Conservation (phyloP, 2,797 vertebrate genomes). For the Meriones psammophilus region DNA sequence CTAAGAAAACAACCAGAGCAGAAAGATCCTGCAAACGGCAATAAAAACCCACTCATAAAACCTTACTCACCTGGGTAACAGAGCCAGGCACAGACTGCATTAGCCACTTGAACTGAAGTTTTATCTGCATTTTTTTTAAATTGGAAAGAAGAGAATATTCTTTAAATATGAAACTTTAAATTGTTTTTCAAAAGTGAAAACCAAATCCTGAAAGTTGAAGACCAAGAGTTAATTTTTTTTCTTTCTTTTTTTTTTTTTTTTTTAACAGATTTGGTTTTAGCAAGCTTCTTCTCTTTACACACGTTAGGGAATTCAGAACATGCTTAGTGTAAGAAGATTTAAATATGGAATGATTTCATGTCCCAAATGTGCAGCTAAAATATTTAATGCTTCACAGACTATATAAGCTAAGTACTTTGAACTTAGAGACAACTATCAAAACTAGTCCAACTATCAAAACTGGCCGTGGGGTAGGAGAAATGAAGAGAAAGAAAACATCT, state of each 20-base stretch:
- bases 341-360: constrained; percentile 73
- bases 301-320: constrained; percentile 68
- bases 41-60: not conserved
- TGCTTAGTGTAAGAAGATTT: constrained; percentile 71
- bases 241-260: not conserved
- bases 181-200: constrained; percentile 60
- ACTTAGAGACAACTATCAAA: constrained; percentile 49
- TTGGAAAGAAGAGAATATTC: constrained; percentile 19
- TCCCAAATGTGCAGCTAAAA: constrained; percentile 63
- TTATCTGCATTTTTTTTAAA: not conserved
- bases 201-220: constrained; percentile 67
- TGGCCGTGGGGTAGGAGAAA: not conserved
- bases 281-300: constrained; percentile 29
- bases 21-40: not conserved
- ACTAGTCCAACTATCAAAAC: not conserved
- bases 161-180: constrained; percentile 8
- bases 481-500: not conserved
- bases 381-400: constrained; percentile 61
- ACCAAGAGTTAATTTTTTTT: constrained; percentile 17
- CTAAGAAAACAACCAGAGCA: not conserved
- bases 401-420: constrained; percentile 66
- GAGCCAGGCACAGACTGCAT: not conserved
- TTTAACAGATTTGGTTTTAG: constrained; percentile 63
- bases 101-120: not conserved
- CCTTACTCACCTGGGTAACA: not conserved